These are phyloP conservation scores for Trinorchestia longiramus DNA, from an alignment of 1,140 invertebrate genomes.

Conservation along the genomic window DNA sequence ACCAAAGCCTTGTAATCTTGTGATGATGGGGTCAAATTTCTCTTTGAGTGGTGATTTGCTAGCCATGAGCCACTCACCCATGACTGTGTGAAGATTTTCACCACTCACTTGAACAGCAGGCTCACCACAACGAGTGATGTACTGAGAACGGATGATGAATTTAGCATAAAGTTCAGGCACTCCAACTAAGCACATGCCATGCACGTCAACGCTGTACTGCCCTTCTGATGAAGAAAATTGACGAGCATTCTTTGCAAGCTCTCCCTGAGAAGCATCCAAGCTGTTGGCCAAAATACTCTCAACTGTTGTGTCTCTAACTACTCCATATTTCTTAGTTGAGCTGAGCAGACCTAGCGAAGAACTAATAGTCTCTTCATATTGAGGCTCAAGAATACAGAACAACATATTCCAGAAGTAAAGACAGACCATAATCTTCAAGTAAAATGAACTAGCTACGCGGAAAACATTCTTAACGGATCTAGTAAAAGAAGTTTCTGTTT, in stretches of 20 bases:
- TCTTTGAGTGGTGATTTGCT: constrained; percentile 56
- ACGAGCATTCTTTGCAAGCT: constrained; percentile 25
- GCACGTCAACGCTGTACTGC: constrained; percentile 49
- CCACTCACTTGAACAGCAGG: constrained; percentile 60
- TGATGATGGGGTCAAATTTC: constrained; percentile 59
- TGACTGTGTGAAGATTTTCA: constrained; percentile 61
- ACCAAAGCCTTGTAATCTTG: constrained; percentile 59
- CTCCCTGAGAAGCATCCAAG: constrained; percentile 29
- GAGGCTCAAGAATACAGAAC: constrained; percentile 62
- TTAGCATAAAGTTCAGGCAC: constrained; percentile 62
- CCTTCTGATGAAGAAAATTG: constrained; percentile 59
- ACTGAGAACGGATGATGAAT: constrained; percentile 59
- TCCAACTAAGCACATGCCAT: constrained; percentile 61
- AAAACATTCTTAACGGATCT: constrained; percentile 50
- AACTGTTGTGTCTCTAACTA: constrained; percentile 62
- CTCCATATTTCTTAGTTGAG: constrained; percentile 56
- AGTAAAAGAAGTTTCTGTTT: background rate
- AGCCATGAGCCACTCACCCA: constrained; percentile 61
- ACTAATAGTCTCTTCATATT: constrained; percentile 61
- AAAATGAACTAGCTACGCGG: constrained; percentile 56
- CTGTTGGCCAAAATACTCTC: constrained; percentile 52
- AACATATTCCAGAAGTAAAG: constrained; percentile 64
- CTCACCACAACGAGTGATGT: constrained; percentile 62
- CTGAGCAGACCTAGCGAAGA: constrained; percentile 57
- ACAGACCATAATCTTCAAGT: constrained; percentile 62